phyloP scores from a whole-genome alignment of 1,140 invertebrate species.

The Mercenaria mercenaria region DNA sequence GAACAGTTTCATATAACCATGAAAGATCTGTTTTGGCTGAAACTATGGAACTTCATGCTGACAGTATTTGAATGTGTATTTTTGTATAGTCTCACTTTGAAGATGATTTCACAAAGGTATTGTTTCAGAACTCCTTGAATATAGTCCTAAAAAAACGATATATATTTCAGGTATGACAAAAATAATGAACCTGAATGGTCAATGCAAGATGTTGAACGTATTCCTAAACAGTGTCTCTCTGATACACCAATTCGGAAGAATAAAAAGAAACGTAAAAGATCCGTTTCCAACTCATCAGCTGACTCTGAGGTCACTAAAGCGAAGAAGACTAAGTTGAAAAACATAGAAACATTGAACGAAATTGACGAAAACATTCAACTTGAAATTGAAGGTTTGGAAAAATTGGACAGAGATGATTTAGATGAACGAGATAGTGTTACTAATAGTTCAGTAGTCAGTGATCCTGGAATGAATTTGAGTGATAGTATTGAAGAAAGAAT shows the following conservation, averaged over 20 bases:
- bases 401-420: not conserved
- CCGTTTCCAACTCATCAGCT: not conserved
- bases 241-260: not conserved
- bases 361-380: not conserved
- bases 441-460: not conserved
- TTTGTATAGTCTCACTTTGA: no score
- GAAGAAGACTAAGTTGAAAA: slow-evolving; percentile 22
- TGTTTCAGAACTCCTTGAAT: no score
- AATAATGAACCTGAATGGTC: not conserved
- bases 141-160: no score
- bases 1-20: no score
- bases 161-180: not conserved
- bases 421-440: not conserved
- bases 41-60: no score
- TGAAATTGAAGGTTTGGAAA: not conserved
- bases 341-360: not conserved
- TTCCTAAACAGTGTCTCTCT: not conserved
- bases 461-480: not conserved
- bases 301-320: not conserved
- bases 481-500: not conserved
- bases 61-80: no score
- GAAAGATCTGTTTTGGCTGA: no score
- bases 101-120: no score
- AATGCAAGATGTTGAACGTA: not conserved
- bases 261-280: not conserved